These are phyloP conservation scores for Leptopilina boulardi DNA, from an alignment of 1,140 invertebrate species.

Conservation along the genomic window DNA sequence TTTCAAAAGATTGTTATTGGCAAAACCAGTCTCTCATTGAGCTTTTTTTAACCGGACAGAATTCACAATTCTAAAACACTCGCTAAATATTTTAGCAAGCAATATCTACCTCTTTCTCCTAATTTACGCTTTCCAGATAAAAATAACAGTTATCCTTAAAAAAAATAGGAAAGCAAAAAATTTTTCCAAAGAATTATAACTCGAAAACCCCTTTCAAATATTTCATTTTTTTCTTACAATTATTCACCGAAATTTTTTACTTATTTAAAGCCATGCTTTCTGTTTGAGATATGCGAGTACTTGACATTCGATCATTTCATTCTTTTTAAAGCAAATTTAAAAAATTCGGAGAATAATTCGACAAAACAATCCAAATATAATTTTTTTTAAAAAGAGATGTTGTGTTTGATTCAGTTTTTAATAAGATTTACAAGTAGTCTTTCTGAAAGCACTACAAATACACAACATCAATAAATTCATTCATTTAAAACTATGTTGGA, in stretches of 20 bases:
- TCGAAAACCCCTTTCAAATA: not conserved
- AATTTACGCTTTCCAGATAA: not conserved
- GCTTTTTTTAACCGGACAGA: slow-evolving; percentile 27
- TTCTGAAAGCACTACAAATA: slow-evolving; percentile 24
- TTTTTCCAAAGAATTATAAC: not conserved
- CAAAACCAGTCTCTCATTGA: slow-evolving; percentile 30
- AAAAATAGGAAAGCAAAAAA: not conserved
- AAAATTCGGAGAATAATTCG: not conserved
- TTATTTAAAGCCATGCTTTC: slow-evolving; percentile 5
- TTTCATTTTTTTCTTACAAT: not conserved
- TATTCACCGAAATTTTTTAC: not conserved
- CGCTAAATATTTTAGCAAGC: not conserved
- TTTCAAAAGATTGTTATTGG: slow-evolving; percentile 20
- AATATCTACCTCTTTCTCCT: no score
- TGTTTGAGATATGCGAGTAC: not conserved
- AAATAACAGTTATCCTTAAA: not conserved
- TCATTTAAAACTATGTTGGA: not conserved
- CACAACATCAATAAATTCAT: not conserved
- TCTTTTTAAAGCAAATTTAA: not conserved
- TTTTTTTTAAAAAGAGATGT: not conserved
- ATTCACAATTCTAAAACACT: slow-evolving; percentile 18
- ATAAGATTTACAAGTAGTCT: slow-evolving; percentile 14
- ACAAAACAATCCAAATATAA: not conserved
- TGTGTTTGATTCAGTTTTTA: not conserved
- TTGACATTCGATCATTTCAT: not conserved